Base-by-base conservation (phyloP, 2,797 vertebrate species). In the Saxicola maurus region DNA sequence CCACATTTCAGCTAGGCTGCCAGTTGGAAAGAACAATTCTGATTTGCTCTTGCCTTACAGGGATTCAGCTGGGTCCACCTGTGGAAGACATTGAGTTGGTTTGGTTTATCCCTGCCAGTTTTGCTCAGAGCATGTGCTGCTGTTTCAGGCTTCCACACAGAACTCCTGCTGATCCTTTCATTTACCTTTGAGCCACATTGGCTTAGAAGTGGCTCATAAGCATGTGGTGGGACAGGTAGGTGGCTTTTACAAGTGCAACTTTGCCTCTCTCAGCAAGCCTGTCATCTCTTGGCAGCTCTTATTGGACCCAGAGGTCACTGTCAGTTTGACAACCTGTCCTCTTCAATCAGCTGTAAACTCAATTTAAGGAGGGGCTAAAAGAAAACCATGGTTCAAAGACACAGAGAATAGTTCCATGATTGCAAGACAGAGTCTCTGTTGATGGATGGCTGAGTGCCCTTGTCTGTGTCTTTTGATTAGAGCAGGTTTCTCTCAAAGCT, bases 141-240 rank as follows among this genome's bases (percentile, higher is more conserved):
- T 3, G 0, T 60, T 82, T 45, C 37, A 7, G 30, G 17, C 20
- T 62, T 48, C 27, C 35, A 25, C 7, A 8, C 19, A 66, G 60
- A 73, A 73, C 35, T 25, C n/a, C 31, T 28, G 33, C 38, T 31
- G 20, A 51, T 51, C 15, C 79, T 88, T 75, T 78, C 61, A 42
- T 49, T 68, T 59, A 45, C 42, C 5, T 82, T 48, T 33, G 40
- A 30, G 13, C 13, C 75, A n/a, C 30, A 9, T 9, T 45, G 4
- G 3, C n/a, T 37, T 1, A 1, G n/a, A 82, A 71, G 51, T 37
- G 19, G 21, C 51, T 27, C 2, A 1, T 1, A 51, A 76, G 40
- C 0, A 0, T 7, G 33, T 30, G 38, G 17, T 1, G 2, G n/a
- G 25, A 60, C 31, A 60, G 38, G 45, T 9, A 77, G 40, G 12